Base-by-base conservation (phyloP, 2,797 vertebrate genomes). In the Coreius guichenoti region DNA sequence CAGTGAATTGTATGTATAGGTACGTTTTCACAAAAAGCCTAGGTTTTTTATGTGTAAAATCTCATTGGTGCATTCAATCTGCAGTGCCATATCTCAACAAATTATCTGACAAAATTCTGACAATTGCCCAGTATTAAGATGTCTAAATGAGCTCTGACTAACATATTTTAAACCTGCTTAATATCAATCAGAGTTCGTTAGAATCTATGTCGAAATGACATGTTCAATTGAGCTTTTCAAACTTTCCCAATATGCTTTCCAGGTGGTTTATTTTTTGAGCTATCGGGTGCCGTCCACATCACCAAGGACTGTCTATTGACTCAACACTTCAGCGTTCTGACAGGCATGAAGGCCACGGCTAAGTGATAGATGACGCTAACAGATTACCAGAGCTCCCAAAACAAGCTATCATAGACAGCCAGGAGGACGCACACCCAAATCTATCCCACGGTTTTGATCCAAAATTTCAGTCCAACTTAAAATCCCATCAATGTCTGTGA, bases 291-390 rank as follows among this genome's bases (percentile, higher is more conserved):
- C 56, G 61, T 85, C 68, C 69, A 81, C 61, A 79, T 85, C 74
- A 87, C 83, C 87, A 88, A 84, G 87, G 86, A 84, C 89, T 65
- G 74, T 74, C 61, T 88, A 86, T 87, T 88, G 84, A 86, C 87
- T 84, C 78, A 80, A 80, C 78, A 69, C 78, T 84, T 69, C 61
- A 80, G 56, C 58, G 8, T 78, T 51, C 87, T 86, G 89, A 88
- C 87, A 87, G 84, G 73, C 86, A 84, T 87, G 87, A 85, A 88
- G 86, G 88, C 82, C 47, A 29, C 8, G 47, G 80, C 77, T 88
- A 88, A 83, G 80, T 87, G 87, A 87, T 81, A 81, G 77, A 89
- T 87, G 84, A 89, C 19, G 81, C 63, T 67, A 85, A 75, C 16
- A 89, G 80, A 89, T 88, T 85, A 86, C 69, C 68, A 81, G 47